Conservation (phyloP, 2,888 invertebrate species). For the Zaprionus lineosus region DNA sequence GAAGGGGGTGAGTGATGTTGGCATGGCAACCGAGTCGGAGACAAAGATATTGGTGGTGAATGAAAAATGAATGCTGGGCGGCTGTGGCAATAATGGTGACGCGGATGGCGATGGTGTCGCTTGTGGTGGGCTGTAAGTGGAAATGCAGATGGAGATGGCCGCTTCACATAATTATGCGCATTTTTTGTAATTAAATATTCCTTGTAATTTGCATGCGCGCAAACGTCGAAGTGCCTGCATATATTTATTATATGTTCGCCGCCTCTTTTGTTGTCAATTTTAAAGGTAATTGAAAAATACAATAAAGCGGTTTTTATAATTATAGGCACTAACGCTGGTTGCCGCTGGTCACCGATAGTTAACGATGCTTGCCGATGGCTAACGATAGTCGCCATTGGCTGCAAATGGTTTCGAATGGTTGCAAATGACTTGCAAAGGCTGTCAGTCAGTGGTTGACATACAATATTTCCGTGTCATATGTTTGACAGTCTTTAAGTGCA, state of each 20-base stretch:
- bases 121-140: too few relatives aligned
- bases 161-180: constrained; percentile 77
- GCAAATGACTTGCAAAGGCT: too few relatives aligned
- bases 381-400: too few relatives aligned
- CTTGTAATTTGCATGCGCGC: constrained; percentile 79
- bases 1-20: too few relatives aligned
- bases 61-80: too few relatives aligned
- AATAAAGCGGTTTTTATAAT: constrained; percentile 75
- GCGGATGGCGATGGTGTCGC: too few relatives aligned
- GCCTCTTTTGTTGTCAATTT: constrained; percentile 76
- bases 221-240: constrained; percentile 39
- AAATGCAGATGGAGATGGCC: not conserved
- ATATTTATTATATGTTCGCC: constrained; percentile 62
- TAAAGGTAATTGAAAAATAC: constrained; percentile 78
- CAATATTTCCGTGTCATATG: constrained; percentile 7
- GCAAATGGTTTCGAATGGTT: too few relatives aligned
- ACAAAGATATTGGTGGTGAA: too few relatives aligned
- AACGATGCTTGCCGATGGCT: too few relatives aligned
- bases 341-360: too few relatives aligned
- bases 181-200: constrained; percentile 81
- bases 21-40: too few relatives aligned
- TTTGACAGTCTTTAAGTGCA: constrained; percentile 26
- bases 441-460: not conserved
- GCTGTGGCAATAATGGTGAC: too few relatives aligned
- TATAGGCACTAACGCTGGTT: constrained; percentile 41